These are phyloP conservation scores for Meteorus sp. DNA, from an alignment of 1,140 invertebrate species.

Conservation along the genomic window DNA sequence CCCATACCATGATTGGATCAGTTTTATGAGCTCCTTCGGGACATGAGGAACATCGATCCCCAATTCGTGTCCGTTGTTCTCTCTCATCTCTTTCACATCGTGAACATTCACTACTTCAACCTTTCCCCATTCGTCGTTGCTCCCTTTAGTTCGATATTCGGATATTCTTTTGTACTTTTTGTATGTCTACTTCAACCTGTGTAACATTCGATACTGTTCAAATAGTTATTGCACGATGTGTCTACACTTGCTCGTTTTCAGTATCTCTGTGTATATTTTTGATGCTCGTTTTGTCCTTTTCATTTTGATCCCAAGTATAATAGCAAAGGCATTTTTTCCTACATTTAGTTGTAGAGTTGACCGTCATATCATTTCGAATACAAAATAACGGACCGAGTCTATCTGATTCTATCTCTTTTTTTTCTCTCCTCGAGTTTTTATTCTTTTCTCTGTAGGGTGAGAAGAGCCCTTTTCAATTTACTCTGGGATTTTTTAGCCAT, in stretches of 20 bases:
- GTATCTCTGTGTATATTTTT: too few relatives aligned
- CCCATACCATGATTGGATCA: conserved; percentile 58
- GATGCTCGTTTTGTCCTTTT: too few relatives aligned
- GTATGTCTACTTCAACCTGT: neutral
- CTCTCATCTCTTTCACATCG: neutral
- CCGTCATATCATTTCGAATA: conserved; percentile 23
- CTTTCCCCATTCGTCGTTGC: too few relatives aligned
- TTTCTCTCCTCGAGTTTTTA: neutral
- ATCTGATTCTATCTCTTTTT: conserved; percentile 16
- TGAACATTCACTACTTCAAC: too few relatives aligned
- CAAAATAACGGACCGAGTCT: conserved; percentile 18
- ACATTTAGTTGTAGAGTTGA: conserved; percentile 7
- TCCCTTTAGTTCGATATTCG: too few relatives aligned
- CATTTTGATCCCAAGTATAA: conserved; percentile 10
- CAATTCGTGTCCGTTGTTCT: conserved; percentile 10
- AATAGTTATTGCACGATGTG: conserved; percentile 16
- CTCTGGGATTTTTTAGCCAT: too few relatives aligned
- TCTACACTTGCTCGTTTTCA: neutral
- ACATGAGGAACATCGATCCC: conserved; percentile 49
- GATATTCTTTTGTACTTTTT: conserved; percentile 2
- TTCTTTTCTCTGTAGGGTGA: too few relatives aligned
- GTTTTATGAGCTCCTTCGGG: conserved; percentile 58
- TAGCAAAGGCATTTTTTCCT: neutral
- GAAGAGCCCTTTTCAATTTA: too few relatives aligned
- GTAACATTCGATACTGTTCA: conserved; percentile 11